phyloP scores from a whole-genome alignment of 2,888 invertebrate genomes.

The Arenicola marina region DNA sequence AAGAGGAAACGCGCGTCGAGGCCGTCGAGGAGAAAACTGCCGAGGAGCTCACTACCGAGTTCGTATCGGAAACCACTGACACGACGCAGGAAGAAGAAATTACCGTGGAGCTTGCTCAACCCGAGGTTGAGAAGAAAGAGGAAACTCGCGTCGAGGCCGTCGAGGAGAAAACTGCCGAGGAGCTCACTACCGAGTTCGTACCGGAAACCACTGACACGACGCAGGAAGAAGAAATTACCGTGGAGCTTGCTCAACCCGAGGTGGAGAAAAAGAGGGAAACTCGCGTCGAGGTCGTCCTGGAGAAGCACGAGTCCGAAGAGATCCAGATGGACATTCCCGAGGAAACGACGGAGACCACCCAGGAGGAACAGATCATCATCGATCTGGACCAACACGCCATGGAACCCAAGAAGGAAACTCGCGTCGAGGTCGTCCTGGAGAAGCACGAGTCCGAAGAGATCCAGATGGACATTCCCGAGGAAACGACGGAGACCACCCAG shows the following conservation, averaged over 20 bases:
- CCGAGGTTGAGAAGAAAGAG: conserved; percentile 11
- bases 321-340: conserved; percentile 29
- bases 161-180: conserved; percentile 21
- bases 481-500: conserved; percentile 13
- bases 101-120: conserved; percentile 20
- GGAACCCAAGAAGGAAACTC: conserved; percentile 7
- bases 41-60: conserved; percentile 31
- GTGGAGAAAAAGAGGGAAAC: conserved; percentile 11
- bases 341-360: conserved; percentile 21
- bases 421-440: conserved; percentile 12
- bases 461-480: neutral
- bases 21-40: conserved; percentile 21
- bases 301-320: conserved; percentile 32
- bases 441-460: conserved; percentile 2
- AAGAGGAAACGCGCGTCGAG: conserved; percentile 1
- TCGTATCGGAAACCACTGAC: conserved; percentile 15
- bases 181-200: conserved; percentile 35
- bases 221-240: conserved; percentile 25
- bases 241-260: conserved; percentile 30
- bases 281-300: conserved; percentile 6
- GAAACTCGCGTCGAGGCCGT: conserved; percentile 9
- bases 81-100: conserved; percentile 15
- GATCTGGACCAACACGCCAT: conserved; percentile 30
- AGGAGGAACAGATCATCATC: conserved; percentile 26
- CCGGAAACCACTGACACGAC: conserved; percentile 23